Evolutionary conservation across 2,797 vertebrate genomes (phyloP), one percentile per base, ranked within the genome.

Genomic region (Botia almorhae): DNA sequence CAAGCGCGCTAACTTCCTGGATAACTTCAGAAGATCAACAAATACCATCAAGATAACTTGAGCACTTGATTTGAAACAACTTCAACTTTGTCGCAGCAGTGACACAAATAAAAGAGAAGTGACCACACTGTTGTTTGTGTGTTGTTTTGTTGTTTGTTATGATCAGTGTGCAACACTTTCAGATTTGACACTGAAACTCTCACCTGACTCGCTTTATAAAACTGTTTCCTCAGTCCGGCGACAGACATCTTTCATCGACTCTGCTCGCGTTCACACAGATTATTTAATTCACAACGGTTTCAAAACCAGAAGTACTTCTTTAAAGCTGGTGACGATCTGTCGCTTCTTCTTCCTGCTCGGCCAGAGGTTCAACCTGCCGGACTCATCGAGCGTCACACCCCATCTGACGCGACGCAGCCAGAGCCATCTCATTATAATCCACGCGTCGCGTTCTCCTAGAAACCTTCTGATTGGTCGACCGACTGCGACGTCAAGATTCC

Each of bases 171-270:
- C 21, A 3, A 23, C 11, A 58, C 55, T 58, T 58, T 13, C 56
- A 19, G 53, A 16, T 68, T 56, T 50, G 7, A 36, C 53, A 12
- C 36, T 39, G 50, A 64, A 67, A 82, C 29, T 82, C 89, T 87
- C 89, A 98, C 97, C 97, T 98, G 97, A 76, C 94, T 98, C 0
- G 97, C 97, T 92, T 99, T 99, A 92, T 98, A 96, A 91, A 98
- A 96, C 85, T 98, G 97, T 85, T 99, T 99, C 94, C 95, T 98
- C 56, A 98, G 87, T 82, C 97, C 97, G 11, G 97, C 96, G 76
- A 98, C 96, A 48, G 97, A 98, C 97, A 99, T 99, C 84, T 89
- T 93, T 92, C 79, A 69, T 56, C 58, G 48, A 68, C 21, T 86
- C 82, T 81, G 81, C 23, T 26, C 23, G 23, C 53, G 67, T 11